Percentiles rank a stretch among this genome's conserved stretches.
Conservation (phyloP, 2,113 vertebrate species). For the Macquaria australasica region DNA sequence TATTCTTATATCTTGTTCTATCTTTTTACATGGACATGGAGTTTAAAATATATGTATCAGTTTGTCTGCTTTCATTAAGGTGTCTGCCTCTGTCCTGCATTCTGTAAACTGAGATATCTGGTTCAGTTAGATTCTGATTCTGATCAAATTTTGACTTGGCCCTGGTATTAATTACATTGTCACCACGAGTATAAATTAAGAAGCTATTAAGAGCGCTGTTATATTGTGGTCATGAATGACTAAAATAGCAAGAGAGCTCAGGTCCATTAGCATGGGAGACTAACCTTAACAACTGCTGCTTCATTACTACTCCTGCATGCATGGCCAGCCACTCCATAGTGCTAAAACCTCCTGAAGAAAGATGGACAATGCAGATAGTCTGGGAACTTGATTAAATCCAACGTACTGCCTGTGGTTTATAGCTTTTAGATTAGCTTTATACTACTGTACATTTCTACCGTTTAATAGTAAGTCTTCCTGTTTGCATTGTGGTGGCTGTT, state of each 20-base stretch:
- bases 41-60: neutral
- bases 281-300: constrained; percentile 44
- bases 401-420: neutral
- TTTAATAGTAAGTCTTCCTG: neutral
- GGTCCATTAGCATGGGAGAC: constrained; percentile 41
- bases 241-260: constrained; percentile 23
- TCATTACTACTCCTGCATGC: constrained; percentile 53
- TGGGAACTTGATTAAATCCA: constrained; percentile 23
- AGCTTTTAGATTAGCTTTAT: neutral
- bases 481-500: neutral
- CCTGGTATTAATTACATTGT: constrained; percentile 11
- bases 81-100: neutral
- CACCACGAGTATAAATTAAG: constrained; percentile 29
- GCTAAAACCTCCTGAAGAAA: constrained; percentile 28
- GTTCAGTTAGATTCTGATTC: constrained; percentile 24
- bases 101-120: neutral
- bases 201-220: constrained; percentile 24
- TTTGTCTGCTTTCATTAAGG: constrained; percentile 15
- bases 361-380: constrained; percentile 31
- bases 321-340: constrained; percentile 25
- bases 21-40: neutral
- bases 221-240: constrained; percentile 34
- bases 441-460: neutral
- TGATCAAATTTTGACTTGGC: constrained; percentile 11
- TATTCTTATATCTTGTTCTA: neutral